Base-by-base conservation (phyloP, 2,797 vertebrate species). In the Agapornis canus region DNA sequence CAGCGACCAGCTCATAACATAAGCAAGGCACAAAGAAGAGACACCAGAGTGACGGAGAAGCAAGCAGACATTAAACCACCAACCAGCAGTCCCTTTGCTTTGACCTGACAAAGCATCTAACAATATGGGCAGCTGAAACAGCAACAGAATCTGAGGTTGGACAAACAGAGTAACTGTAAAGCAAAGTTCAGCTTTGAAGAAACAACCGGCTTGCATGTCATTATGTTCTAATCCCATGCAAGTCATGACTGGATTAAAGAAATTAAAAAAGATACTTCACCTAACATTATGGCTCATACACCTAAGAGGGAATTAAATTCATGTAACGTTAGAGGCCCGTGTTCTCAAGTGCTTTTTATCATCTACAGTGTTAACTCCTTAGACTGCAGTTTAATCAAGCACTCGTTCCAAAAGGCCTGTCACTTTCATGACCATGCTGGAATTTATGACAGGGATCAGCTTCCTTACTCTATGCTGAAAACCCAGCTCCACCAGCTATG, bases 1-100 rank as follows among this genome's bases (percentile, higher is more conserved):
- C 70, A 91, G 68, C 48, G 76, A 80, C 76, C 92, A 96, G 95
- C 64, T 61, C 75, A 15, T 87, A 96, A 88, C n/a, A 83, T 57
- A 48, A 91, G 88, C 86, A 93, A 93, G 91, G 91, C 85, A 94
- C 85, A 54, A 54, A 60, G 63, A 89, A 89, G 82, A 77, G 86
- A 86, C 73, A 91, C 40, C 48, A 68, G 37, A 68, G 54, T 12
- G 47, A 59, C 8, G 5, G 6, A 1, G 78, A 89, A 89, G 84
- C 78, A 59, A 86, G 47, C 45, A 20, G 11, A 87, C 0, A 0
- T 35, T 37, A 68, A 52, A 86, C 78, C 45, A 88, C 80, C 82
- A 73, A 83, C 17, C 49, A 75, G 52, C 31, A 6, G 80, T 83
- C 64, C 71, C 81, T 88, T 79, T 92, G 75, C 83, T 95, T 79